Evolutionary conservation across 2,113 vertebrate species (phyloP).

Genomic region (Tilapia sparmanii): DNA sequence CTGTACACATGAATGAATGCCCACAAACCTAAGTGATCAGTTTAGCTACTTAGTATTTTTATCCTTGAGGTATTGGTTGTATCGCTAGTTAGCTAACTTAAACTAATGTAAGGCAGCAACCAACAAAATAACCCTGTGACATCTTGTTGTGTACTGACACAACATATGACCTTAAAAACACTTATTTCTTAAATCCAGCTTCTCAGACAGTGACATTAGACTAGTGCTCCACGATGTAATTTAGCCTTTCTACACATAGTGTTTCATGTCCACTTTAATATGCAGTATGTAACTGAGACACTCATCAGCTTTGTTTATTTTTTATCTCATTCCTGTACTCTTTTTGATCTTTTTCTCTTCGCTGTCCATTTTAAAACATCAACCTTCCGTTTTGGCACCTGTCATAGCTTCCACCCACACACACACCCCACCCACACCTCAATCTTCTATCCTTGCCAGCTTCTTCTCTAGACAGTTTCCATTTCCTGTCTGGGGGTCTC

Average conservation of each 20-base stretch:
- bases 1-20: not conserved
- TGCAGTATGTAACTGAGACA: not conserved
- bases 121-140: not conserved
- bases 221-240: not conserved
- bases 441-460: not conserved
- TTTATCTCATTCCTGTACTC: not conserved
- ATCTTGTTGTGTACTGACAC: not conserved
- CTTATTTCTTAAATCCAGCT: not conserved
- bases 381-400: not conserved
- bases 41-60: not conserved
- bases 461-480: slow-evolving; percentile 5
- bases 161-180: not conserved
- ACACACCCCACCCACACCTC: not conserved
- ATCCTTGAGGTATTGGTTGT: not conserved
- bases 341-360: not conserved
- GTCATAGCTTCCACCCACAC: not conserved
- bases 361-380: not conserved
- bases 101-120: not conserved
- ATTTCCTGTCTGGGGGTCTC: slow-evolving; percentile 1
- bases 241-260: not conserved
- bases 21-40: not conserved
- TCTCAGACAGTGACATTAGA: not conserved
- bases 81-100: not conserved
- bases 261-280: not conserved
- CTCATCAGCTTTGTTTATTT: not conserved